A percentile compares a stretch with the other conserved stretches of the same genome.
Conservation (phyloP, 2,888 invertebrate species). For the Branchellion lobata region DNA sequence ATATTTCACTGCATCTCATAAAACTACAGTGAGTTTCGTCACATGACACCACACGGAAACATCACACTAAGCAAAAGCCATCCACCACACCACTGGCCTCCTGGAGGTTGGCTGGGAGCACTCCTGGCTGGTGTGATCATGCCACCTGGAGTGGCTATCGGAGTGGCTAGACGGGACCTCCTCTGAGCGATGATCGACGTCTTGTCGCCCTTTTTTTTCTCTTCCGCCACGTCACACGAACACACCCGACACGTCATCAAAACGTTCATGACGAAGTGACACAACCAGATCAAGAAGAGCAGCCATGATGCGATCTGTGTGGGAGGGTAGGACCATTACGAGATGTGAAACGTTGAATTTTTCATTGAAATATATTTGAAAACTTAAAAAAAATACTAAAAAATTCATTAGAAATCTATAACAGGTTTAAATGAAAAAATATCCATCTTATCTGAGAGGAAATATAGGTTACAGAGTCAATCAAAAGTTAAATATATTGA, state of each 20-base stretch:
- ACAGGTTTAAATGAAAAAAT: too few species aligned
- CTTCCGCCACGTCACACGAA: conserved; percentile 52
- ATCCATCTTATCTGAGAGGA: too few species aligned
- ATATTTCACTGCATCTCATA: too few species aligned
- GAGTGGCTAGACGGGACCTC: conserved; percentile 52
- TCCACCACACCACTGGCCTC: not conserved
- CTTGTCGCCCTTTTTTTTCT: conserved; percentile 51
- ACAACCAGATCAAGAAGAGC: conserved; percentile 48
- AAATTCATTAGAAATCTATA: too few species aligned
- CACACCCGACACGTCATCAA: conserved; percentile 49
- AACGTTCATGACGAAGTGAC: conserved; percentile 46
- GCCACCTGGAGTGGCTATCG: conserved; percentile 52
- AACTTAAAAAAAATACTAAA: too few species aligned
- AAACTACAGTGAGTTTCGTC: too few species aligned
- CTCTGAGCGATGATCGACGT: conserved; percentile 50
- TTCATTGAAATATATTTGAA: too few species aligned
- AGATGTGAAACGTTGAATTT: too few species aligned
- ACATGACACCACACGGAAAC: too few species aligned
- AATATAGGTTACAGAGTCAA: too few species aligned
- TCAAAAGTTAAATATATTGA: too few species aligned
- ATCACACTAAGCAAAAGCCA: not conserved
- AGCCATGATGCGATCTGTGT: conserved; percentile 51
- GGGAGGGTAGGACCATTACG: too few species aligned
- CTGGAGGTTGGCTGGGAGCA: not conserved
- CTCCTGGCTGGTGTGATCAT: conserved; percentile 45